Percentiles rank a stretch among this genome's conserved stretches.
Conservation (phyloP, 2,113 vertebrate species). For the Microtus oregoni region DNA sequence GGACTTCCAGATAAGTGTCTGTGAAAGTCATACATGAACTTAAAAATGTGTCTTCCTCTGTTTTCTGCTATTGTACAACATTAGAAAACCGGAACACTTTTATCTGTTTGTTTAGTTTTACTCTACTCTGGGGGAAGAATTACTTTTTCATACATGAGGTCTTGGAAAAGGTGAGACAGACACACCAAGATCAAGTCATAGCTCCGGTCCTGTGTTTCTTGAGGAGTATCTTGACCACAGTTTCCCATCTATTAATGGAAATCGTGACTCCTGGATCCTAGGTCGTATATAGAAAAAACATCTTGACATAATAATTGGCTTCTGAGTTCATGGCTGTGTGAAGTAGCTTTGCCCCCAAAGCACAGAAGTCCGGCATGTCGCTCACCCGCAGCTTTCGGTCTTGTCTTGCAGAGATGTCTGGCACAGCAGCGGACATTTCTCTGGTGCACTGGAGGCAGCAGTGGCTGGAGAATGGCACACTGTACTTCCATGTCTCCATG, state of each 20-base stretch:
- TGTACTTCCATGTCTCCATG: conserved; percentile 97
- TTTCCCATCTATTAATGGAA: not conserved
- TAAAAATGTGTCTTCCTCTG: not conserved
- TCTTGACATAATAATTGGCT: not conserved
- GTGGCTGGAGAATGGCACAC: conserved; percentile 98
- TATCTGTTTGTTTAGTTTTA: not conserved
- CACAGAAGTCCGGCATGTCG: rapidly evolving
- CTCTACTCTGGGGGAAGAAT: not conserved
- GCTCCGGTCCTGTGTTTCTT: not conserved
- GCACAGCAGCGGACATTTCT: conserved; percentile 94
- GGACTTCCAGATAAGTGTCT: not conserved
- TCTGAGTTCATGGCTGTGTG: not conserved
- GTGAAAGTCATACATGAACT: not conserved
- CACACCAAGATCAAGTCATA: not conserved
- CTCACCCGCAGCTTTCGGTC: conserved; percentile 54
- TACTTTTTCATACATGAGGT: not conserved
- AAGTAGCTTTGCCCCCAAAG: not conserved
- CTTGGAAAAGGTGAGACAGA: not conserved
- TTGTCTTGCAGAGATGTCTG: conserved; percentile 95
- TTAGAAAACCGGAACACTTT: not conserved
- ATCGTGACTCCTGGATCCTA: not conserved
- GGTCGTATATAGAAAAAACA: not conserved
- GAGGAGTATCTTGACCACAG: not conserved
- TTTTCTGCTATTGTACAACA: not conserved
- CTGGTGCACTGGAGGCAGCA: conserved; percentile 99